These are phyloP conservation scores for Tetropium fuscum DNA, from an alignment of 2,888 invertebrate genomes.

Conservation along the genomic window DNA sequence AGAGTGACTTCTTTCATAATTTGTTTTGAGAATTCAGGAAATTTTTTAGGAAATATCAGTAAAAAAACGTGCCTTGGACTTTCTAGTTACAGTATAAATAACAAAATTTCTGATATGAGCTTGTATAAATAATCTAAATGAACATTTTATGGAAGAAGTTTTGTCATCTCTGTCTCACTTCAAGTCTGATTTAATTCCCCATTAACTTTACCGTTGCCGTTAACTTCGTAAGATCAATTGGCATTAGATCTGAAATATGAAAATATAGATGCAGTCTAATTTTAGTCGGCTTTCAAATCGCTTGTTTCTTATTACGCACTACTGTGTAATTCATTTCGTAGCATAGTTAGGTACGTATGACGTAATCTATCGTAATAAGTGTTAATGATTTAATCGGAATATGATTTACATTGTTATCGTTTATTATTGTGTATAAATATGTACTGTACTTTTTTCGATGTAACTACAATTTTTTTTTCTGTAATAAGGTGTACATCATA, in stretches of 20 bases:
- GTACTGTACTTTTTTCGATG: constrained; percentile 27
- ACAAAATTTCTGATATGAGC: constrained; percentile 48
- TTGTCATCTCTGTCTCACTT: constrained; percentile 15
- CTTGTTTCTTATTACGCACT: constrained; percentile 52
- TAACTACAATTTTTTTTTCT: constrained; percentile 27
- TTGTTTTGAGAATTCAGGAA: constrained; percentile 36
- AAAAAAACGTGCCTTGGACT: constrained; percentile 62
- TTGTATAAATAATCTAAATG: constrained; percentile 25
- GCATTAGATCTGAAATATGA: constrained; percentile 28
- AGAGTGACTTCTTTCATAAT: constrained; percentile 27
- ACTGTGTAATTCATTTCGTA: constrained; percentile 53
- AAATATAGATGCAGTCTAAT: constrained; percentile 31
- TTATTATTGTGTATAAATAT: constrained; percentile 40
- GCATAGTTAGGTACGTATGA: constrained; percentile 54
- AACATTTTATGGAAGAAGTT: constrained; percentile 24
- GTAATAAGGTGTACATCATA: constrained; percentile 57
- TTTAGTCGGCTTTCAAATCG: constrained; percentile 36
- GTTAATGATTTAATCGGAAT: constrained; percentile 54
- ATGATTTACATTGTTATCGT: constrained; percentile 54
- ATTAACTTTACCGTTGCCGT: constrained; percentile 9
- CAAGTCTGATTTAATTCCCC: constrained; percentile 21
- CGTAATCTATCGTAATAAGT: constrained; percentile 50
- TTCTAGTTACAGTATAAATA: constrained; percentile 47
- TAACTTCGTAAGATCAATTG: constrained; percentile 3
- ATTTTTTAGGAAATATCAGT: constrained; percentile 47